phyloP scores from a whole-genome alignment of 2,797 vertebrate genomes.

The Cephalopachus bancanus region DNA sequence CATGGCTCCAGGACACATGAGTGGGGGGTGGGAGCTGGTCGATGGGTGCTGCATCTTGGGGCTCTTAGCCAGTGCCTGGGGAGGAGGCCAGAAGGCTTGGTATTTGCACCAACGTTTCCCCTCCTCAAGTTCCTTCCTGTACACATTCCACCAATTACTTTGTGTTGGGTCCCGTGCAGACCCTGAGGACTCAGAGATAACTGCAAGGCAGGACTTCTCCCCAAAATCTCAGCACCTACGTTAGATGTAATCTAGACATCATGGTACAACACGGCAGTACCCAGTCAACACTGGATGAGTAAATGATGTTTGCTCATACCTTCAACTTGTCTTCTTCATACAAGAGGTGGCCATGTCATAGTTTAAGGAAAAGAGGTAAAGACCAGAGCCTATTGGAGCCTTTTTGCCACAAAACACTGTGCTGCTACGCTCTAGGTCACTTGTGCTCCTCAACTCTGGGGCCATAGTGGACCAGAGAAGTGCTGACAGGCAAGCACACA shows the following conservation, averaged over 20 bases:
- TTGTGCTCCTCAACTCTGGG: too few species aligned
- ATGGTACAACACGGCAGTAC: background rate
- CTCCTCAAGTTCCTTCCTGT: background rate
- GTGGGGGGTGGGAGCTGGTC: background rate
- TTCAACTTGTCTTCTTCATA: slow-evolving; percentile 32
- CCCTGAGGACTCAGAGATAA: background rate
- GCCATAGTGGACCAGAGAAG: background rate
- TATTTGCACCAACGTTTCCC: background rate
- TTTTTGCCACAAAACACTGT: background rate
- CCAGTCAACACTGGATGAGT: background rate
- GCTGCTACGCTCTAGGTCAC: too few species aligned
- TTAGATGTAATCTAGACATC: background rate
- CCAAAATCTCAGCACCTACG: background rate
- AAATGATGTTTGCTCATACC: background rate
- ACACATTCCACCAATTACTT: background rate
- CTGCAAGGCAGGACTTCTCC: background rate
- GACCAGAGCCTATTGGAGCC: background rate
- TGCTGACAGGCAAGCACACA: background rate
- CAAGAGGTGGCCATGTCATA: background rate
- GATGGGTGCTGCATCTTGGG: background rate
- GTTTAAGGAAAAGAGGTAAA: background rate
- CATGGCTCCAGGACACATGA: background rate
- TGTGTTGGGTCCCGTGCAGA: background rate
- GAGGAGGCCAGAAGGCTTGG: background rate
- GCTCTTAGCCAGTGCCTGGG: background rate